A percentile compares a stretch with the other conserved stretches of the same genome.
Conservation (phyloP, 2,113 vertebrate species). For the Pica pica region DNA sequence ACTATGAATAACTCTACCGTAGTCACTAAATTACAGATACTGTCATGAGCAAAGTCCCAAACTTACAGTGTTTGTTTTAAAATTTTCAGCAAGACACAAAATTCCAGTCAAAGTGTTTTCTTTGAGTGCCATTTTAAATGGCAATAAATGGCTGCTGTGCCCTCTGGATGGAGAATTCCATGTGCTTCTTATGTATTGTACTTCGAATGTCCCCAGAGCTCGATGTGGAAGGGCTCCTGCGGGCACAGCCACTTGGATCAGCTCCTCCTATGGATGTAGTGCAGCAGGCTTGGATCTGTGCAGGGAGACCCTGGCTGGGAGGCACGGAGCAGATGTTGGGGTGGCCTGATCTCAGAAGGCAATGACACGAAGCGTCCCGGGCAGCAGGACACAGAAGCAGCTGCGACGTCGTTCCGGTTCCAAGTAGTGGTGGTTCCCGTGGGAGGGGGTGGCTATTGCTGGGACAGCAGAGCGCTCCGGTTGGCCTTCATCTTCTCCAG, state of each 20-base stretch:
- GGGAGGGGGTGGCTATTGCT: constrained; percentile 67
- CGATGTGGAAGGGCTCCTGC: not conserved
- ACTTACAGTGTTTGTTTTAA: not conserved
- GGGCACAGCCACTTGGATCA: constrained; percentile 14
- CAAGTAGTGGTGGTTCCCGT: not conserved
- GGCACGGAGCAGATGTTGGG: not conserved
- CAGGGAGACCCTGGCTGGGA: not conserved
- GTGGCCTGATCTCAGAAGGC: constrained; percentile 33
- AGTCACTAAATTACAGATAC: constrained; percentile 51
- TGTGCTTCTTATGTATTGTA: constrained; percentile 44
- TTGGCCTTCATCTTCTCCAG: constrained; percentile 95
- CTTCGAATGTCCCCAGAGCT: not conserved
- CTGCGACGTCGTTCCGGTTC: not conserved
- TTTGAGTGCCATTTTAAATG: not conserved
- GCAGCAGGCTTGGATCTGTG: constrained; percentile 22
- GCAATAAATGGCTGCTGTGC: constrained; percentile 16
- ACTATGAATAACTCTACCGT: constrained; percentile 51
- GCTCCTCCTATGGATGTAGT: not conserved
- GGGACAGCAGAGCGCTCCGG: constrained; percentile 83
- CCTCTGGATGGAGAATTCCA: not conserved
- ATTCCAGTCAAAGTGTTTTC: constrained; percentile 36
- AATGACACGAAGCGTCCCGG: constrained; percentile 23
- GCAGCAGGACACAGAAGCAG: constrained; percentile 1
- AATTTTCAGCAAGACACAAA: constrained; percentile 67
- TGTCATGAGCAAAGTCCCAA: constrained; percentile 28